phyloP scores from a whole-genome alignment of 2,888 invertebrate genomes.

The Macaria liturata region DNA sequence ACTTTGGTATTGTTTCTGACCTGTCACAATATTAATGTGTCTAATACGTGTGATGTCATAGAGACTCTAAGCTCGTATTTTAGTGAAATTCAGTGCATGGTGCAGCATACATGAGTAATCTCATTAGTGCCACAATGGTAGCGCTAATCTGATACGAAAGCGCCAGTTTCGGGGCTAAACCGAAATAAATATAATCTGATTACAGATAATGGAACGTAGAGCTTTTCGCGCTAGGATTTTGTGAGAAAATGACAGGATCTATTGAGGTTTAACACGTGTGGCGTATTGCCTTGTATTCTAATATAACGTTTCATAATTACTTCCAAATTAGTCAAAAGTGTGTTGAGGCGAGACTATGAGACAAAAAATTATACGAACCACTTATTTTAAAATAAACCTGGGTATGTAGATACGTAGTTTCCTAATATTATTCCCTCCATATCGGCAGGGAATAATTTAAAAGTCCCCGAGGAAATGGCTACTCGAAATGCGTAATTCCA shows the following conservation, averaged over 20 bases:
- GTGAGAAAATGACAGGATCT: constrained; percentile 4
- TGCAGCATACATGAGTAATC: constrained; percentile 66
- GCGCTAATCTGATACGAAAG: constrained; percentile 59
- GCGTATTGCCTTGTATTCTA: not conserved
- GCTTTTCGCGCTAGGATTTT: constrained; percentile 27
- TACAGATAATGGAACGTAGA: constrained; percentile 38
- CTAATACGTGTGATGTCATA: too few species aligned
- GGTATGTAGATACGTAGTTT: not conserved
- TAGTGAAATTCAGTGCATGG: constrained; percentile 58
- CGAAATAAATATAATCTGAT: constrained; percentile 46
- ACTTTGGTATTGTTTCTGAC: too few species aligned
- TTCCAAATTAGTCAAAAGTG: not conserved
- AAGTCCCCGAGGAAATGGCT: constrained; percentile 73
- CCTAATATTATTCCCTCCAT: constrained; percentile 33
- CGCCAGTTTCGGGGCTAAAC: constrained; percentile 41
- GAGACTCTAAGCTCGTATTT: constrained; percentile 54
- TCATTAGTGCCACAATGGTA: constrained; percentile 65
- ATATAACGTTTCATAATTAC: not conserved
- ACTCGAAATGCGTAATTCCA: constrained; percentile 75
- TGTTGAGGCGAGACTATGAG: not conserved
- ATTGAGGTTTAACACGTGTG: too few species aligned
- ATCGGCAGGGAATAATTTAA: constrained; percentile 51
- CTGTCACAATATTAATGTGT: too few species aligned
- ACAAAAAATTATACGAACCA: too few species aligned
- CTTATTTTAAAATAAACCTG: too few species aligned